A percentile compares a stretch with the other conserved stretches of the same genome.
Conservation (phyloP, 1,140 invertebrate species). For the Pissodes strobi region DNA sequence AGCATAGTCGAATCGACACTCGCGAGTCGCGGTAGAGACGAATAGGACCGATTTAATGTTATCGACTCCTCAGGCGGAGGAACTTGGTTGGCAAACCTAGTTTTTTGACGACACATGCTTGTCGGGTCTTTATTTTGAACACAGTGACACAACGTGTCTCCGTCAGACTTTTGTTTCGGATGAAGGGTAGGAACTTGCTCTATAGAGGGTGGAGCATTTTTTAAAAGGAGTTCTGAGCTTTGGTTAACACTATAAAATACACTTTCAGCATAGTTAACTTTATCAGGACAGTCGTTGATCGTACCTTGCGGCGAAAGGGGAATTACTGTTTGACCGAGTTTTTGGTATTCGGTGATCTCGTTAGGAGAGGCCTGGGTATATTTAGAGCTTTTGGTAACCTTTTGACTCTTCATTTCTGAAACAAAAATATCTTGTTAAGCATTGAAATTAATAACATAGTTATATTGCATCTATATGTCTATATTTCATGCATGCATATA, state of each 20-base stretch:
- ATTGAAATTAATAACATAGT: too few relatives aligned
- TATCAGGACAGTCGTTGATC: constrained; percentile 38
- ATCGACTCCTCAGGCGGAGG: constrained; percentile 42
- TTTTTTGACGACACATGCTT: constrained; percentile 39
- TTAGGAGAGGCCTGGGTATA: constrained; percentile 51
- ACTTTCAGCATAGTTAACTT: constrained; percentile 32
- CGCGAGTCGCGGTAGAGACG: constrained; percentile 44
- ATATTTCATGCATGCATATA: too few relatives aligned
- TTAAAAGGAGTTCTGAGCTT: constrained; percentile 46
- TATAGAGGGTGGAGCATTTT: constrained; percentile 33
- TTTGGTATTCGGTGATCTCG: constrained; percentile 50
- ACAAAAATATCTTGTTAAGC: too few relatives aligned
- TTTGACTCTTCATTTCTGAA: constrained; percentile 38
- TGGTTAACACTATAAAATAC: constrained; percentile 43
- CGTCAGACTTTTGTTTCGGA: too few relatives aligned
- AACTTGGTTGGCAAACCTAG: constrained; percentile 32
- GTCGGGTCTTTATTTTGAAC: constrained; percentile 32
- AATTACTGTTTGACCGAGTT: constrained; percentile 40
- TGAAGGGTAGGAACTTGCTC: too few relatives aligned
- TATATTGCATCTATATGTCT: too few relatives aligned
- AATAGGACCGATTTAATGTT: constrained; percentile 44
- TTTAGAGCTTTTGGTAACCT: constrained; percentile 49
- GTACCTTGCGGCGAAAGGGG: constrained; percentile 36
- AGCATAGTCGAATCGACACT: constrained; percentile 44
- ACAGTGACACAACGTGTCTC: constrained; percentile 49